Evolutionary conservation across 2,113 vertebrate species (phyloP).

Genomic region (Malurus alboscapulatus): DNA sequence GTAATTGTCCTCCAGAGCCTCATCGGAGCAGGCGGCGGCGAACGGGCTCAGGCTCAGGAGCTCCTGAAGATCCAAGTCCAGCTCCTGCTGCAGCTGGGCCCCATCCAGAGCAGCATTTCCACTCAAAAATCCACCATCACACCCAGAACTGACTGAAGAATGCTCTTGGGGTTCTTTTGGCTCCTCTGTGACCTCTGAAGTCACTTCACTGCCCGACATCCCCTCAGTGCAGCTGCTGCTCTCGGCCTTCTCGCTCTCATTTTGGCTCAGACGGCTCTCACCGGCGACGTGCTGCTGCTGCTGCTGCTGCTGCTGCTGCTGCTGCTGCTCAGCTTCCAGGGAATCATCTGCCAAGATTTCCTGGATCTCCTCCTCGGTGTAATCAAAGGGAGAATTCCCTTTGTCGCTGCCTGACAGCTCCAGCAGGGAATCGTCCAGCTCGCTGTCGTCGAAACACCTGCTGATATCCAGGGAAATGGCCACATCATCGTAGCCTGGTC

Average conservation of each 20-base stretch:
- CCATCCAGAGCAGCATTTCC: background rate
- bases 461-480: conserved; percentile 30
- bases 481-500: background rate
- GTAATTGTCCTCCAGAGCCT: background rate
- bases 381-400: conserved; percentile 58
- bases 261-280: background rate
- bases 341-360: conserved; percentile 66
- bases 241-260: background rate
- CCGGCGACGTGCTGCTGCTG: background rate
- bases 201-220: background rate
- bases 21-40: background rate
- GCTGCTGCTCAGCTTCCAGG: background rate
- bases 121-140: background rate
- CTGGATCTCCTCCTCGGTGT: conserved; percentile 71
- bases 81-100: background rate
- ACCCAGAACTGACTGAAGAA: background rate
- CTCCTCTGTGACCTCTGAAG: background rate
- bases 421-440: conserved; percentile 68
- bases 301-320: background rate
- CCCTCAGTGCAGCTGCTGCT: background rate
- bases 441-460: conserved; percentile 18
- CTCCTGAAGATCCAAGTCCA: conserved; percentile 35
- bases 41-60: background rate
- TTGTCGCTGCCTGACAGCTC: conserved; percentile 61
- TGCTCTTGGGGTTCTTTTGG: background rate